Base-by-base conservation (phyloP, 2,797 vertebrate genomes). In the Danio aesculapii region DNA sequence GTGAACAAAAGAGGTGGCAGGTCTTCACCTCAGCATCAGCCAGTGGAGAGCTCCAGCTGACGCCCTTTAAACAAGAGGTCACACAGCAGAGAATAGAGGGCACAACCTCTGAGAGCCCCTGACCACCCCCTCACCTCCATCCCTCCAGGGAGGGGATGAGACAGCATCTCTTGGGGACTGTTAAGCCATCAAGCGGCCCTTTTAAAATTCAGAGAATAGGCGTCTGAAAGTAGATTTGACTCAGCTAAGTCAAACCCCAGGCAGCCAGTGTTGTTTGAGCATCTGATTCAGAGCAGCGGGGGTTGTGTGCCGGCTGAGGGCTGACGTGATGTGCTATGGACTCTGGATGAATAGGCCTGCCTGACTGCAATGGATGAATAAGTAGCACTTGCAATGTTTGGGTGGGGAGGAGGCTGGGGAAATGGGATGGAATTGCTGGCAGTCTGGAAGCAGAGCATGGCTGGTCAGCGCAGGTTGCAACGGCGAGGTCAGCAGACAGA, bases 401-500 rank as follows among this genome's bases (percentile, higher is more conserved):
- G 61, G 79, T 81, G 70, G 70, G n/a, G 39, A 17, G 58, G 43
- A 50, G 47, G 77, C 30, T 41, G 47, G 66, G 55, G 49, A 11
- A 62, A 75, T 44, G 6, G 57, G 57, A 52, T 50, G 9, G 41
- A 63, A 71, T 74, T 81, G 16, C 58, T 74, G 61, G 79, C 61
- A 66, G 79, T 58, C 79, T 74, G 70, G 52, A 67, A 8, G 57
- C 67, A 44, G 57, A 14, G 46, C 58, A 61, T 63, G 52, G 46
- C 71, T 77, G 68, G 53, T 53, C 57, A 50, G 21, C 43, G 63
- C 49, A 30, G 72, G 19, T 50, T 44, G 47, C 88, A 88, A 90
- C 83, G 82, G 83, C 88, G 91, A 93, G 93, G 92, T 94, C 93
- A 93, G 90, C 88, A 93, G 91, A 93, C 93, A 93, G 93, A 94